These are phyloP conservation scores for Argyra leucocephala DNA, from an alignment of 2,888 invertebrate species.

Conservation along the genomic window DNA sequence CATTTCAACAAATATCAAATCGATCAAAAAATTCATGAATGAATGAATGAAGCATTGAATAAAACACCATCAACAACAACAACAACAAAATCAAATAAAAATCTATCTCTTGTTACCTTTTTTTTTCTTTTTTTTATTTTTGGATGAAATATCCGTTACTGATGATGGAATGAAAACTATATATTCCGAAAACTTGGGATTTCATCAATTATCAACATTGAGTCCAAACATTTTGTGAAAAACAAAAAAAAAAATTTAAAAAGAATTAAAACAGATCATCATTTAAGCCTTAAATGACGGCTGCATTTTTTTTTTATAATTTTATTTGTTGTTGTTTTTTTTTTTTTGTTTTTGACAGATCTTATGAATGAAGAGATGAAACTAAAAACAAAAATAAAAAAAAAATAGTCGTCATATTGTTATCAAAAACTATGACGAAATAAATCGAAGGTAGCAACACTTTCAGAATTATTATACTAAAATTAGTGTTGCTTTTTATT, in stretches of 20 bases:
- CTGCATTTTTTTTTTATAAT: neutral
- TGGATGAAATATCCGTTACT: neutral
- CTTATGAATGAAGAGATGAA: no score
- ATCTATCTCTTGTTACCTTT: neutral
- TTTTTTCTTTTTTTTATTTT: neutral
- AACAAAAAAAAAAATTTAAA: neutral
- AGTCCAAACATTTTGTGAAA: neutral
- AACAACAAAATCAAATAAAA: neutral
- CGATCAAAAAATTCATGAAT: neutral
- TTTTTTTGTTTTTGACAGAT: no score
- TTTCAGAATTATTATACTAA: no score
- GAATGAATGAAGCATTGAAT: neutral
- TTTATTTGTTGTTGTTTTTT: no score
- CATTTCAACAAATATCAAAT: neutral
- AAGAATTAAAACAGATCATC: neutral
- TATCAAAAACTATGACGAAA: no score
- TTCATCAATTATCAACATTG: slow-evolving; percentile 1
- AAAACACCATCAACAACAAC: neutral
- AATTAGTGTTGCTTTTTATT: no score
- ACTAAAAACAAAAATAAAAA: no score
- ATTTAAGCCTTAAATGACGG: neutral
- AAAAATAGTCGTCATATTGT: no score
- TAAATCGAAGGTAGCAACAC: no score
- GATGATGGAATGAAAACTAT: neutral
- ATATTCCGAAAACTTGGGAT: neutral